Percentiles rank a stretch among this genome's conserved stretches.
Evolutionary conservation across 2,113 vertebrate species (phyloP).

Genomic region (Sclerurus mexicanus): DNA sequence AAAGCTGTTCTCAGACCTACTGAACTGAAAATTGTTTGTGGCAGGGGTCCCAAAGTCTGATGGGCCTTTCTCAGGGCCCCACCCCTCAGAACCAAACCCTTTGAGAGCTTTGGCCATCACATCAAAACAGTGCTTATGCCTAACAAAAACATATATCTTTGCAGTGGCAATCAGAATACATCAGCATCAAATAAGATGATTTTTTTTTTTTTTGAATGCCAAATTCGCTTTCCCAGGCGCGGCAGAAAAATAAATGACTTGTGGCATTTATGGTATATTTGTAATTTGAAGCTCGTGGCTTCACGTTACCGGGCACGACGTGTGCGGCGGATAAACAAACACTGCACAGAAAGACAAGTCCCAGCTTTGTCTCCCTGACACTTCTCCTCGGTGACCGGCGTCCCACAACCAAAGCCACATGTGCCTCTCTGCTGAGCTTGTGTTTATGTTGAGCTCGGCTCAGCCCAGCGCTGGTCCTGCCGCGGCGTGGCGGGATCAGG

Average conservation of each 20-base stretch:
- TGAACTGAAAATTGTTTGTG: not conserved
- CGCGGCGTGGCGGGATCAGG: not conserved
- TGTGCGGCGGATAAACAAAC: slow-evolving; percentile 32
- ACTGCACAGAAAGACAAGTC: slow-evolving; percentile 4
- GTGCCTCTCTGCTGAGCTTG: not conserved
- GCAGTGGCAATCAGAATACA: not conserved
- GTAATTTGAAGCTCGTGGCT: slow-evolving; percentile 38
- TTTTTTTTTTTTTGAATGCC: not conserved
- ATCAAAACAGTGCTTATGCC: not conserved
- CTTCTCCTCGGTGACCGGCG: not conserved
- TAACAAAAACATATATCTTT: not conserved
- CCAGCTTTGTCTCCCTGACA: slow-evolving; percentile 46
- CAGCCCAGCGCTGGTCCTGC: not conserved
- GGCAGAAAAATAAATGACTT: slow-evolving; percentile 31
- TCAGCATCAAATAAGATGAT: slow-evolving; percentile 11
- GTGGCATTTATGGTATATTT: slow-evolving; percentile 41
- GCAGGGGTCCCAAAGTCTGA: not conserved
- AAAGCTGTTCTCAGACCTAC: not conserved
- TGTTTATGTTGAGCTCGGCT: not conserved
- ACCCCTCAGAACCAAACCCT: not conserved
- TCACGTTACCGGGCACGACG: not conserved
- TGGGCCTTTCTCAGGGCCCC: not conserved
- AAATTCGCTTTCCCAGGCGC: not conserved
- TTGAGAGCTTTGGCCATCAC: not conserved
- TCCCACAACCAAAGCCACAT: not conserved